phyloP scores from a whole-genome alignment of 2,797 vertebrate species.

The Echiichthys vipera region DNA sequence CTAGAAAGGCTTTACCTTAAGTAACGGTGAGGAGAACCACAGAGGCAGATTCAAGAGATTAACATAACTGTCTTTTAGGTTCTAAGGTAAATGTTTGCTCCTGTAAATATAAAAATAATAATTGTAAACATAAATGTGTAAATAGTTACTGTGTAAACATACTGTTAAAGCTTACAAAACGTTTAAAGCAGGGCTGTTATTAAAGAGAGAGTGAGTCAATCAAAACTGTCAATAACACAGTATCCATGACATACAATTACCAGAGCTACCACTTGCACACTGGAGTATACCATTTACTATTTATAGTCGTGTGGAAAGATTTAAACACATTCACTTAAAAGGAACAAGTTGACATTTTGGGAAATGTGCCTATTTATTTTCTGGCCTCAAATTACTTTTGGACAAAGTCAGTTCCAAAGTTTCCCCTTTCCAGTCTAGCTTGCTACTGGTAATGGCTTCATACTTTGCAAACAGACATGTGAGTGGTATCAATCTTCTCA shows the following conservation, averaged over 20 bases:
- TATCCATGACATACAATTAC: constrained; percentile 68
- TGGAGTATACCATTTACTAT: constrained; percentile 51
- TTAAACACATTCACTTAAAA: constrained; percentile 40
- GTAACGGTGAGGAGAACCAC: too few relatives aligned
- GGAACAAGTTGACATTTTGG: background rate
- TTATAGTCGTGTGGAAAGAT: constrained; percentile 49
- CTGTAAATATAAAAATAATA: too few relatives aligned
- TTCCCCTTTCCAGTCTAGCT: background rate
- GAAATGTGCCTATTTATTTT: background rate
- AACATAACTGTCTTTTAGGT: too few relatives aligned
- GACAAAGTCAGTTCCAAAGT: too few relatives aligned
- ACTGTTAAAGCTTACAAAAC: too few relatives aligned
- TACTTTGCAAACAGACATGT: background rate
- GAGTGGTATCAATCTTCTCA: background rate
- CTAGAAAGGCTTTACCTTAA: too few relatives aligned
- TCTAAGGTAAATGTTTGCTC: too few relatives aligned
- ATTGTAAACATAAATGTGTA: too few relatives aligned
- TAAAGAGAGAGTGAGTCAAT: constrained; percentile 75
- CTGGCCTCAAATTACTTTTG: background rate
- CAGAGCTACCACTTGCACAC: constrained; percentile 48
- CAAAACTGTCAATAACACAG: constrained; percentile 74
- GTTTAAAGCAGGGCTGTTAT: constrained; percentile 72
- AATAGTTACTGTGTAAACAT: too few relatives aligned
- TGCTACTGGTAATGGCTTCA: background rate
- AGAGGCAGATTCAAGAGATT: too few relatives aligned